A percentile compares a stretch with the other conserved stretches of the same genome.
These are phyloP conservation scores for Manduca sexta DNA, from an alignment of 1,140 invertebrate species.

Conservation along the genomic window DNA sequence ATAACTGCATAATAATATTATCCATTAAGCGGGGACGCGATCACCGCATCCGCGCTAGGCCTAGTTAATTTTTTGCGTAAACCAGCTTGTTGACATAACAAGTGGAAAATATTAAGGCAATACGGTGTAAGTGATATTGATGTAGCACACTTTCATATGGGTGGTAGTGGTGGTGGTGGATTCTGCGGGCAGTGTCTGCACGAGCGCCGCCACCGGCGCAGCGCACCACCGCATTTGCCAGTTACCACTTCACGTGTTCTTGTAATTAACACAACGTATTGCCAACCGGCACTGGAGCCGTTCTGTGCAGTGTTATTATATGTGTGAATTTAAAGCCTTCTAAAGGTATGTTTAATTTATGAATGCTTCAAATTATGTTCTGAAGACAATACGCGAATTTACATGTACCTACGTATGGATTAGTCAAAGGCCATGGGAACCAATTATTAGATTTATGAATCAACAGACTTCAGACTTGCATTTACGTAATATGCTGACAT, in stretches of 20 bases:
- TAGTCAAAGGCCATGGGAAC: too few relatives aligned
- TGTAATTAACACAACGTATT: neutral
- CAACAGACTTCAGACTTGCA: too few relatives aligned
- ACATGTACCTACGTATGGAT: too few relatives aligned
- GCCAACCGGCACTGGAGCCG: neutral
- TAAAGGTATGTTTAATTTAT: too few relatives aligned
- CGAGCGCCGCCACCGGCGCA: conserved; percentile 41
- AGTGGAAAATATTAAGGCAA: conserved; percentile 42
- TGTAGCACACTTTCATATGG: conserved; percentile 56
- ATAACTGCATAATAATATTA: too few relatives aligned
- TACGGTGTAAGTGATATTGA: conserved; percentile 44
- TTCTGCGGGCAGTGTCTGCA: conserved; percentile 33
- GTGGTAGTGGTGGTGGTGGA: conserved; percentile 25
- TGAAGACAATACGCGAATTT: too few relatives aligned
- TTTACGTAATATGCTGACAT: neutral
- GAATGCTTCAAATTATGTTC: too few relatives aligned
- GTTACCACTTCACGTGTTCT: conserved; percentile 7
- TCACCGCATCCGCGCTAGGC: too few relatives aligned
- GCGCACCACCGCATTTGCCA: conserved; percentile 15
- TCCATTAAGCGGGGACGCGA: too few relatives aligned
- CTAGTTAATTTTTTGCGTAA: neutral
- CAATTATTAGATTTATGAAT: too few relatives aligned
- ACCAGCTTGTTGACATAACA: conserved; percentile 37
- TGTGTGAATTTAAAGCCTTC: neutral
- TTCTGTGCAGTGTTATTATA: neutral